Evolutionary conservation across 2,797 vertebrate species (phyloP).

Genomic region (Sebastolobus alascanus): DNA sequence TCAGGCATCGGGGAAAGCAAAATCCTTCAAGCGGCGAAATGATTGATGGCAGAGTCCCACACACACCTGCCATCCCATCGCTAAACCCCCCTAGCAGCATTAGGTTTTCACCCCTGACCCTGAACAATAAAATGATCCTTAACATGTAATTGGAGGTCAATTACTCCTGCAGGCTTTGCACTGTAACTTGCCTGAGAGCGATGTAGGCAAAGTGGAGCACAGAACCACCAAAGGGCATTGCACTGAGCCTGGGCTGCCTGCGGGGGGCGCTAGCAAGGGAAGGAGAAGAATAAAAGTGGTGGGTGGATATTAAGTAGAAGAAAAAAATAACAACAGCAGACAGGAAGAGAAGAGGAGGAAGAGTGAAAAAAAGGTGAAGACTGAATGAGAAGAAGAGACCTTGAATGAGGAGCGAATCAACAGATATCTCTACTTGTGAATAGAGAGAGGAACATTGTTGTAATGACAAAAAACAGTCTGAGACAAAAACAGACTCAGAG

Average conservation of each 20-base stretch:
- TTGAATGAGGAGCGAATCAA: conserved; percentile 31
- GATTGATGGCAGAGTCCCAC: conserved; percentile 26
- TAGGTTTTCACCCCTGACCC: conserved; percentile 45
- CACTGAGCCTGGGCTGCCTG: conserved; percentile 11
- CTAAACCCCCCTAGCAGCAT: not conserved
- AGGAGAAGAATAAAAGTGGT: conserved; percentile 17
- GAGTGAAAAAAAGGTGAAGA: not conserved
- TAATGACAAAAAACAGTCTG: conserved; percentile 48
- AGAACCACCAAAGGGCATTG: conserved; percentile 52
- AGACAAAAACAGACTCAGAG: conserved; percentile 59
- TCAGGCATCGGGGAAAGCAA: conserved; percentile 19
- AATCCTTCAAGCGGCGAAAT: conserved; percentile 30
- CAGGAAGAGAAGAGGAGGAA: not conserved
- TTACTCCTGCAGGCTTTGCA: conserved; percentile 38
- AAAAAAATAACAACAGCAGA: not conserved
- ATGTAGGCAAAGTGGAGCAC: conserved; percentile 59
- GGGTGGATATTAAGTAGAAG: not conserved
- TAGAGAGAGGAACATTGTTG: conserved; percentile 39
- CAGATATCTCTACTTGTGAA: conserved; percentile 30
- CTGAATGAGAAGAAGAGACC: conserved; percentile 11
- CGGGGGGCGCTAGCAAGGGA: conserved; percentile 21
- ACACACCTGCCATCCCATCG: not conserved
- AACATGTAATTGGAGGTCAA: conserved; percentile 63
- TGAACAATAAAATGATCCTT: conserved; percentile 54
- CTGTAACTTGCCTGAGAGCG: conserved; percentile 36